Conservation (phyloP, 1,140 invertebrate genomes). For the Zaprionus camerounensis region DNA sequence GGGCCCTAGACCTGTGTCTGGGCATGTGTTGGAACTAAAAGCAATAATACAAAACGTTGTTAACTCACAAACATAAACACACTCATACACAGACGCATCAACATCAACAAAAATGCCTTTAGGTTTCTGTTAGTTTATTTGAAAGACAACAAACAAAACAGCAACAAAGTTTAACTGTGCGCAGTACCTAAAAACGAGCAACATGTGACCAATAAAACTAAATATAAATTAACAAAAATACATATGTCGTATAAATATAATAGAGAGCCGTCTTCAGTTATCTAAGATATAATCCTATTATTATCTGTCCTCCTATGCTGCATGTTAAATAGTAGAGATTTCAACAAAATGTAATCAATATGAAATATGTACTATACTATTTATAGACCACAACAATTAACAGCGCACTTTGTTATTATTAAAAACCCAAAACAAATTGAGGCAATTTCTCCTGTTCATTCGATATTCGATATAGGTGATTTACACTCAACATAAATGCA, state of each 20-base stretch:
- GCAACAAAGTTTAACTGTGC: slow-evolving; percentile 60
- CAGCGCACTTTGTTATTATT: slow-evolving; percentile 12
- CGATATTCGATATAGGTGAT: slow-evolving; percentile 8
- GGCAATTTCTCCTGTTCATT: neutral
- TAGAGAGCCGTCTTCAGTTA: slow-evolving; percentile 12
- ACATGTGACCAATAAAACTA: slow-evolving; percentile 72
- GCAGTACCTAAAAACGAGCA: slow-evolving; percentile 74
- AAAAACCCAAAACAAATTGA: neutral
- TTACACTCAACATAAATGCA: slow-evolving; percentile 9
- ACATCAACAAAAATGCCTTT: slow-evolving; percentile 42
- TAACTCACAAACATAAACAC: slow-evolving; percentile 44
- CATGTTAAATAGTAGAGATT: slow-evolving; percentile 20
- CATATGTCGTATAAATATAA: slow-evolving; percentile 10
- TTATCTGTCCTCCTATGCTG: neutral
- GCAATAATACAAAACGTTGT: slow-evolving; percentile 66
- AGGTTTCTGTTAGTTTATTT: slow-evolving; percentile 71
- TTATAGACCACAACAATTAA: slow-evolving; percentile 16
- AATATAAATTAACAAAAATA: slow-evolving; percentile 39
- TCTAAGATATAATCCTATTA: neutral
- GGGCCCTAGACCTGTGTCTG: slow-evolving; percentile 31
- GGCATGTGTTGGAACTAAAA: slow-evolving; percentile 58
- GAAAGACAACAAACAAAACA: slow-evolving; percentile 61
- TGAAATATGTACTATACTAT: neutral
- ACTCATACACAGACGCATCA: slow-evolving; percentile 23
- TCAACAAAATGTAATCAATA: slow-evolving; percentile 7